A percentile compares a stretch with the other conserved stretches of the same genome.
Conservation (phyloP, 1,140 invertebrate genomes). For the Eriosoma lanigerum region DNA sequence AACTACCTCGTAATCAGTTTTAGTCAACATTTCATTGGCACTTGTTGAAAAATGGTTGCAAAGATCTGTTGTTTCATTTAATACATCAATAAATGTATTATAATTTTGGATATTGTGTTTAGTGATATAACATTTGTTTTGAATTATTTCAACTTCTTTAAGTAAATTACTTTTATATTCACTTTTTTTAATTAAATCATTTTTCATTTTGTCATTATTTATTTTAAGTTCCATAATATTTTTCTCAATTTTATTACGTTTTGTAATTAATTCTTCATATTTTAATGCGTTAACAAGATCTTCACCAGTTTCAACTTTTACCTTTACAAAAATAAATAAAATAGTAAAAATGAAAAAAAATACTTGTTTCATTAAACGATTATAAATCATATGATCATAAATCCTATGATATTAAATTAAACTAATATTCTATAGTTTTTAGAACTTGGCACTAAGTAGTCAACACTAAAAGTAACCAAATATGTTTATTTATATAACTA, state of each 20-base stretch:
- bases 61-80: background rate
- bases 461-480: no score
- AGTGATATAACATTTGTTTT: background rate
- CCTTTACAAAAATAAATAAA: background rate
- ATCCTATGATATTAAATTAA: no score
- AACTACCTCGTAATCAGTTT: slow-evolving; percentile 5
- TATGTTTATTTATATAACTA: no score
- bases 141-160: background rate
- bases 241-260: background rate
- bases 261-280: background rate
- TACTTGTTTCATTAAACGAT: no score
- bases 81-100: background rate
- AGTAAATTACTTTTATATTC: background rate
- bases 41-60: background rate
- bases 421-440: no score
- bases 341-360: no score
- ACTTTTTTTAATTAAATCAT: background rate
- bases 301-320: background rate
- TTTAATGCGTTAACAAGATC: background rate
- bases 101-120: background rate
- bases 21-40: background rate
- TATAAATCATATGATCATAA: no score
- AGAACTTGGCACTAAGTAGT: no score
- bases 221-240: background rate
- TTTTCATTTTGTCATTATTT: background rate